Evolutionary conservation across 2,797 vertebrate species (phyloP), one percentile per base, ranked within the genome.

Genomic region (Microchirus variegatus): DNA sequence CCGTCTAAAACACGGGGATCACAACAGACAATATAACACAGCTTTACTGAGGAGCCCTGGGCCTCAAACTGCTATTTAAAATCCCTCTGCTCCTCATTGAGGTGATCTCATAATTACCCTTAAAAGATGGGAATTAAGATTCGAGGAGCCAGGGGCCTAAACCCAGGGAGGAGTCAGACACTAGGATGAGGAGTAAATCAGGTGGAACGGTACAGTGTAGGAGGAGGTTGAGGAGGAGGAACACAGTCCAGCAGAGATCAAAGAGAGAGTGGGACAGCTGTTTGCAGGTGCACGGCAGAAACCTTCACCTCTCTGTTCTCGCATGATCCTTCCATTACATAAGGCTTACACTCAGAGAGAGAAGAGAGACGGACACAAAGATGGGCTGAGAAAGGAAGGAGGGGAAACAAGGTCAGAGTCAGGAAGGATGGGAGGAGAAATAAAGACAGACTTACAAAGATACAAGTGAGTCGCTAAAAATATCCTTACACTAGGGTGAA

Each of bases 61-160:
- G 67, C 67, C 79, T 67, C 51, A 80, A 89, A 89, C 58, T 75
- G 74, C 71, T 46, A 76, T 86, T 90, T 89, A 70, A 86, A 78
- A 81, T 65, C 64, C 35, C 66, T 63, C 65, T 2, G 37, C 74
- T 68, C 75, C 82, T 79, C 80, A 58, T 69, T 48, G 64, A 70
- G 74, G 53, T 87, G 79, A 90, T 72, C 88, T 86, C 61, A 78
- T 90, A 88, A 91, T 90, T 84, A 79, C 77, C 67, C 70, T 65
- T 67, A 78, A 72, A 86, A 77, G 75, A 86, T 54, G 73, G 73
- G 74, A 69, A 80, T 46, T 83, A 44, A 78, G 73, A 83, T 67
- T 18, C 15, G 0, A 67, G 85, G 84, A 89, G 87, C 80, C 85
- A 63, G 70, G 6, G 67, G 85, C 77, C 83, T 81, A 79, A 59